These are phyloP conservation scores for Eupristina koningsbergeri DNA, from an alignment of 1,140 invertebrate species.

Conservation along the genomic window DNA sequence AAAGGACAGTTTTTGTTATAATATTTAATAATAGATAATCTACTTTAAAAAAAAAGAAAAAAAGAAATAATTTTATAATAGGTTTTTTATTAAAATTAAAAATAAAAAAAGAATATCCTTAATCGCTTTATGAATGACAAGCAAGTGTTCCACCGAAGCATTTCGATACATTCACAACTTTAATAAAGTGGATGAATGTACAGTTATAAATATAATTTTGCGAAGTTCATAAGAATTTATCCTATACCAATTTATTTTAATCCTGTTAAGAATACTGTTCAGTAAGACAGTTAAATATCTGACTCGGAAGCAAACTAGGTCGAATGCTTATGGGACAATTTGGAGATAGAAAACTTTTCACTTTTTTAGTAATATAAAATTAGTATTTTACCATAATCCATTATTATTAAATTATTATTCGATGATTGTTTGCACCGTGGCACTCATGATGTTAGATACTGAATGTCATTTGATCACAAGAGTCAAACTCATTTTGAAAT, in stretches of 20 bases:
- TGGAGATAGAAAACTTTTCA: slow-evolving; percentile 57
- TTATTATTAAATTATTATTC: slow-evolving; percentile 71
- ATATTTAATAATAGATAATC: too few species aligned
- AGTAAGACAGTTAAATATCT: slow-evolving; percentile 50
- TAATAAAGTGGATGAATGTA: slow-evolving; percentile 48
- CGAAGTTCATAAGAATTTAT: slow-evolving; percentile 50
- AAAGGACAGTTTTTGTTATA: slow-evolving; percentile 26
- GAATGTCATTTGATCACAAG: slow-evolving; percentile 44
- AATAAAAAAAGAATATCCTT: slow-evolving; percentile 19
- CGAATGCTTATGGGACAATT: slow-evolving; percentile 68
- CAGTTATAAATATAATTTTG: slow-evolving; percentile 53
- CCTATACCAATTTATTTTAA: slow-evolving; percentile 50
- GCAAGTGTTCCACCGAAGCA: slow-evolving; percentile 66
- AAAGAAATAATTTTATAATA: background rate
- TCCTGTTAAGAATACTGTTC: slow-evolving; percentile 44
- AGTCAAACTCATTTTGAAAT: slow-evolving; percentile 33
- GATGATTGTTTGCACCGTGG: slow-evolving; percentile 74
- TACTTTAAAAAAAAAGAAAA: slow-evolving; percentile 29
- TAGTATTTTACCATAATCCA: slow-evolving; percentile 67
- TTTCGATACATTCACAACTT: slow-evolving; percentile 63
- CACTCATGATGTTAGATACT: slow-evolving; percentile 66
- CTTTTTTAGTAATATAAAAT: slow-evolving; percentile 62
- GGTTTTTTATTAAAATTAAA: background rate
- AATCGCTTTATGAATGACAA: slow-evolving; percentile 54
- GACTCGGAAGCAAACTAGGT: slow-evolving; percentile 62